Percentiles rank a stretch among this genome's conserved stretches.
Conservation (phyloP, 2,797 vertebrate genomes). For the Micrastur ruficollis region DNA sequence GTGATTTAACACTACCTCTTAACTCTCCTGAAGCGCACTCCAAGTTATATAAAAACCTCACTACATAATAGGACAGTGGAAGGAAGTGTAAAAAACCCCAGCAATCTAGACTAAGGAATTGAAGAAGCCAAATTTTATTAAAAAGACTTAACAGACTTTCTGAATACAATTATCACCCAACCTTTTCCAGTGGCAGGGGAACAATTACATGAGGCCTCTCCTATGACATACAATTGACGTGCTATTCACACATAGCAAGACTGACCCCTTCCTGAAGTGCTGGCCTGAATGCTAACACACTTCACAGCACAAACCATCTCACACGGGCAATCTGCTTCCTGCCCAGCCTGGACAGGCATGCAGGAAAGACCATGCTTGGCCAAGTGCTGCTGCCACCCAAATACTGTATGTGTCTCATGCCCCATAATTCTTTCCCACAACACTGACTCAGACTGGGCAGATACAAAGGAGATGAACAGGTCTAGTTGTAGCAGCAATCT, state of each 20-base stretch:
- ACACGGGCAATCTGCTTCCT: not conserved
- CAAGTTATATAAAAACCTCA: not conserved
- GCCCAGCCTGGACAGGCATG: not conserved
- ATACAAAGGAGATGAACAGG: not conserved
- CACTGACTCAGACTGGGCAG: not conserved
- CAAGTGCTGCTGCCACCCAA: not conserved
- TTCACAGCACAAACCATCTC: not conserved
- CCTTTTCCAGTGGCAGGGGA: not conserved
- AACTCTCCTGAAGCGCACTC: not conserved
- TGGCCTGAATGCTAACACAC: not conserved
- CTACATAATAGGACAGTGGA: not conserved
- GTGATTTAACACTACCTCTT: not conserved
- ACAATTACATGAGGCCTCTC: not conserved
- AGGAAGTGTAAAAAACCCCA: not conserved
- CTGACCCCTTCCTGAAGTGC: rapidly evolving
- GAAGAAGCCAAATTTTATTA: not conserved
- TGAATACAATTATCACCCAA: not conserved
- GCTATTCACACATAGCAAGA: not conserved
- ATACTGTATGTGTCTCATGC: not conserved
- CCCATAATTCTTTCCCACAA: not conserved
- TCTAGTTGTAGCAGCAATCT: not conserved
- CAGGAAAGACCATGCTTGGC: rapidly evolving
- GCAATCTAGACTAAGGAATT: not conserved
- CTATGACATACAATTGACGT: not conserved
- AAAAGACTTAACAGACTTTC: not conserved